phyloP scores from a whole-genome alignment of 2,113 vertebrate genomes.

The Nerophis lumbriciformis region DNA sequence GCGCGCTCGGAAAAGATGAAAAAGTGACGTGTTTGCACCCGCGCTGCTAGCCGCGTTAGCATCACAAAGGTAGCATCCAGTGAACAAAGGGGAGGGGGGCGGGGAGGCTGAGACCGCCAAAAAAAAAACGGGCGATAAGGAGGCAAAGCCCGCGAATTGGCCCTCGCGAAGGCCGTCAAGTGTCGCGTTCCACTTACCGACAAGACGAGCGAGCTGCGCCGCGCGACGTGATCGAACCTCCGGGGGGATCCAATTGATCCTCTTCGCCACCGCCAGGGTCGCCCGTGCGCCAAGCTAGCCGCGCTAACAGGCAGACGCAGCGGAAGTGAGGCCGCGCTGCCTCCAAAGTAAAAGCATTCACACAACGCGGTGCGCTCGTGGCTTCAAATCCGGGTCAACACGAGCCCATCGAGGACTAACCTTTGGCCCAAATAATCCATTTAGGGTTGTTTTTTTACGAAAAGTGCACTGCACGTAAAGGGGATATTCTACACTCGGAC shows the following conservation, averaged over 20 bases:
- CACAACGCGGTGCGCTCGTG: too few relatives aligned
- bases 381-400: not conserved
- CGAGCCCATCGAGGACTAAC: too few relatives aligned
- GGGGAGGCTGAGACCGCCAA: slow-evolving; percentile 28
- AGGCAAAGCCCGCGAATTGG: not conserved
- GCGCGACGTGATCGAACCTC: slow-evolving; percentile 53
- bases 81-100: slow-evolving; percentile 59
- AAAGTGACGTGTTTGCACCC: too few relatives aligned
- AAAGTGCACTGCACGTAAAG: too few relatives aligned
- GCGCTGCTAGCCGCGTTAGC: not conserved
- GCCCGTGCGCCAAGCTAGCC: slow-evolving; percentile 37
- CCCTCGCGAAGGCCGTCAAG: not conserved
- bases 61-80: not conserved
- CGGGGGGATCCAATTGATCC: slow-evolving; percentile 50
- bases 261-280: slow-evolving; percentile 32
- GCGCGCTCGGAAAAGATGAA: not conserved
- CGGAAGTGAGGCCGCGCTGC: slow-evolving; percentile 11
- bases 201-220: slow-evolving; percentile 33
- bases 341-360: slow-evolving; percentile 26
- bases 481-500: too few relatives aligned
- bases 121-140: slow-evolving; percentile 4
- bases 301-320: slow-evolving; percentile 7
- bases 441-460: too few relatives aligned
- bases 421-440: not conserved
- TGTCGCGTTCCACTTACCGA: slow-evolving; percentile 45